Evolutionary conservation across 2,888 invertebrate genomes (phyloP).

Genomic region (Miltochrista miniata): DNA sequence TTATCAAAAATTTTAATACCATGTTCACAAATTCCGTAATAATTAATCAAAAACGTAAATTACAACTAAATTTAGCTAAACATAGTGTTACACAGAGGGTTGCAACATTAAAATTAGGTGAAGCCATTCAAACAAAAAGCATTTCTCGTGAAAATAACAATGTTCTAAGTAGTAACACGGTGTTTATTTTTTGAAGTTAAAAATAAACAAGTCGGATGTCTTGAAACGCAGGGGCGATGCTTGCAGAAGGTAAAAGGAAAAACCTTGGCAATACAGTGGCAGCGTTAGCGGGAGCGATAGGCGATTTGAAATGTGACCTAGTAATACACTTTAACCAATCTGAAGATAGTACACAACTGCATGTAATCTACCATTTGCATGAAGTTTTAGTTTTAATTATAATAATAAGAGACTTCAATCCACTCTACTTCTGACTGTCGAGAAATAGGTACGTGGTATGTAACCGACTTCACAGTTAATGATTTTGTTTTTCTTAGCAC

Average conservation of each 20-base stretch:
- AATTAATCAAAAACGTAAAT: too few relatives aligned
- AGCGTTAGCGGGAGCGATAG: background rate
- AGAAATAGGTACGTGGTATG: too few relatives aligned
- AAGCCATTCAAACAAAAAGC: constrained; percentile 9
- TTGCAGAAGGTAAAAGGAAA: background rate
- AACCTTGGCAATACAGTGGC: background rate
- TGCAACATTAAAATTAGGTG: constrained; percentile 9
- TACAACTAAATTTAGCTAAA: constrained; percentile 1
- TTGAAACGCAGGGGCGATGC: constrained; percentile 6
- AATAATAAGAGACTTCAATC: too few relatives aligned
- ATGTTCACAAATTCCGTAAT: too few relatives aligned
- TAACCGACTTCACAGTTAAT: too few relatives aligned
- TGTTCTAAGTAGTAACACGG: constrained; percentile 23
- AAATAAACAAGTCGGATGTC: constrained; percentile 24
- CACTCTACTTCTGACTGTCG: too few relatives aligned
- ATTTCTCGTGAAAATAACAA: constrained; percentile 13
- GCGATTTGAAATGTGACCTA: background rate
- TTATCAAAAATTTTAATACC: too few relatives aligned
- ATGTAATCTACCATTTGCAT: too few relatives aligned
- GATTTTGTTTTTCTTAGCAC: too few relatives aligned
- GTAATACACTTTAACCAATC: background rate
- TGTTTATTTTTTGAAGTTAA: constrained; percentile 38
- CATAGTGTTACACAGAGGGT: background rate
- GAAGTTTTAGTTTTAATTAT: too few relatives aligned
- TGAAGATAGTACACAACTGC: background rate